These are phyloP conservation scores for Diplogasteroides magnus DNA, from an alignment of 1,140 invertebrate species.

Conservation along the genomic window DNA sequence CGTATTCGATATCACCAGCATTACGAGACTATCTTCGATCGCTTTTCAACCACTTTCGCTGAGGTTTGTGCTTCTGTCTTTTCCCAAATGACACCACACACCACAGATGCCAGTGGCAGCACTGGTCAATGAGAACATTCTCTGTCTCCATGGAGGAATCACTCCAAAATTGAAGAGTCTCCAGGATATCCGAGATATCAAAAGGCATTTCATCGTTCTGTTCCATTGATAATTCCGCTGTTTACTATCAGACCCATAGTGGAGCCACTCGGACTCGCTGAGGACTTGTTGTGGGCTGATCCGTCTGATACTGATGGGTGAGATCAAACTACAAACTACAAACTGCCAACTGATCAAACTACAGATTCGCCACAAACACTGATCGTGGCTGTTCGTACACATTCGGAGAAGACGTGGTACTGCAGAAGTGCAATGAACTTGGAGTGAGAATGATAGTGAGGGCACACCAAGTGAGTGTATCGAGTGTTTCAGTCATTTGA, in stretches of 20 bases:
- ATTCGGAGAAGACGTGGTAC: slow-evolving; percentile 13
- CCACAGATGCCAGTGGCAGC: not conserved
- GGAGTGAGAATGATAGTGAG: slow-evolving; percentile 14
- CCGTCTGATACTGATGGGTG: too few relatives aligned
- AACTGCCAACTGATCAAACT: too few relatives aligned
- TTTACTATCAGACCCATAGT: not conserved
- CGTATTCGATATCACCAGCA: not conserved
- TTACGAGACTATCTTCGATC: not conserved
- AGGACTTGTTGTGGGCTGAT: slow-evolving; percentile 10
- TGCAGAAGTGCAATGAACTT: not conserved
- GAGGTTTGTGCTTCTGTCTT: not conserved
- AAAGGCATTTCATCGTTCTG: too few relatives aligned
- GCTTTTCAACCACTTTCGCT: not conserved
- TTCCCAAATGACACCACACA: not conserved
- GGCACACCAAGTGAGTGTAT: slow-evolving; percentile 12
- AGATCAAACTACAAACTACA: too few relatives aligned
- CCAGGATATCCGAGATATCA: not conserved
- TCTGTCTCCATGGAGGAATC: not conserved
- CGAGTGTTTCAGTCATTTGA: not conserved
- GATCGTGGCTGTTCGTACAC: slow-evolving; percentile 11
- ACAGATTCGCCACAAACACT: not conserved
- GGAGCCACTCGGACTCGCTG: slow-evolving; percentile 5
- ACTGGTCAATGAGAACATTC: not conserved
- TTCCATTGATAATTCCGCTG: too few relatives aligned
- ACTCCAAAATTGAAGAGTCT: not conserved